Conservation (phyloP, 2,113 vertebrate genomes). For the Psilopogon haemacephalus region DNA sequence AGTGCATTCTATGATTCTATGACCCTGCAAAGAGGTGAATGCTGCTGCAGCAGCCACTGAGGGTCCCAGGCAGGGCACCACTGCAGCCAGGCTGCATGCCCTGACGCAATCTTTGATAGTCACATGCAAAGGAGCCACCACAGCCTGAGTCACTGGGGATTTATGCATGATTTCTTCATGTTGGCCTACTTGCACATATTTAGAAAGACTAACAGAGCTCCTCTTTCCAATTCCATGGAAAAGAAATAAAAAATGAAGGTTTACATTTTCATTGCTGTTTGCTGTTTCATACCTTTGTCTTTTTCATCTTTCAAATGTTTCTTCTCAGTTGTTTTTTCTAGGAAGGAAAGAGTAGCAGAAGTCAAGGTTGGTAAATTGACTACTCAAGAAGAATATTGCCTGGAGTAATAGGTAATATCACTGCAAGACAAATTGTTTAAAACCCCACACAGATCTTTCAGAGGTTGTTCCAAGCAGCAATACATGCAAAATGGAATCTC, state of each 20-base stretch:
- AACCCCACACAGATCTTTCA: neutral
- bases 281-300: slow-evolving; percentile 61
- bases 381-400: neutral
- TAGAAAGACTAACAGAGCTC: neutral
- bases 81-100: neutral
- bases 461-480: neutral
- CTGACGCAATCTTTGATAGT: neutral
- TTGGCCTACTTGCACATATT: neutral
- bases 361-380: neutral
- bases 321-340: slow-evolving; percentile 54
- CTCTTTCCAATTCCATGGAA: neutral
- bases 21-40: neutral
- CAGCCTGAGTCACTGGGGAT: neutral
- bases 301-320: slow-evolving; percentile 54
- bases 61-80: neutral
- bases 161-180: neutral
- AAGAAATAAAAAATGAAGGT: neutral
- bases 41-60: neutral
- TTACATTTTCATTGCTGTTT: neutral
- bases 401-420: neutral
- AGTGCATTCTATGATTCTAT: no score
- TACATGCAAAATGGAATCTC: neutral
- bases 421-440: neutral
- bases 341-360: neutral
- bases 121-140: neutral